Evolutionary conservation across 2,888 invertebrate species (phyloP), one percentile per base, ranked within the genome.

Genomic region (Noctua janthina): DNA sequence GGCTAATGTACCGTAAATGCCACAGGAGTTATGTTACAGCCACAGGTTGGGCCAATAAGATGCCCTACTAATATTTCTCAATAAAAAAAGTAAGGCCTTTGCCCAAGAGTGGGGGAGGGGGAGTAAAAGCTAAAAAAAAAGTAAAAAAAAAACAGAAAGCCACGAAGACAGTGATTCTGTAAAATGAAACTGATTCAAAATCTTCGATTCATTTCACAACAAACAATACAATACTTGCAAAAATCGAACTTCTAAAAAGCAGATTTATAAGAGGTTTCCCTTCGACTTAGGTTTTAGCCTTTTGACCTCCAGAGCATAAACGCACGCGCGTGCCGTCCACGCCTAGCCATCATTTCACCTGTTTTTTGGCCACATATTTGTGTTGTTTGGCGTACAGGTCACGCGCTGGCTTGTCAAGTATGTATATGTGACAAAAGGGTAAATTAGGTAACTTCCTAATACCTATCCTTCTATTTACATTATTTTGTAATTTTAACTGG

Each of bases 1-100:
- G 68, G 4, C 49, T 85, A 86, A 86, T 78, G 86, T 79, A 76
- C 79, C 82, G 88, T 86, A 85, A 86, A 88, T 86, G 75, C 76
- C 86, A 86, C 67, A 3, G 73, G 86, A 76, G 66, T 85, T 86
- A 46, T 74, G 64, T 88, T 85, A 76, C 85, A 79, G 78, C 86
- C 88, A 67, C 86, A 82, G 64, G 64, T 17, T 46, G 13, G 46
- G 46, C 46, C 46, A 46, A 11, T 46, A 46, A 11, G 46, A 46
- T 13, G 49, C 49, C 35, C 10, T 29, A 39, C 62, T 49, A 10
- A 59, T 76, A 76, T 49, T 49, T 77, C 2, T 13, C 35, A 39
- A 39, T 20, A 77, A 56, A 39, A 59, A 43, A 20, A n/a, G 13
- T 39, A 39, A 5, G 39, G 39, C 39, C 35, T 39, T 39, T 39